Evolutionary conservation across 2,888 invertebrate species (phyloP), one percentile per base, ranked within the genome.

Genomic region (Ectobius pallidus): DNA sequence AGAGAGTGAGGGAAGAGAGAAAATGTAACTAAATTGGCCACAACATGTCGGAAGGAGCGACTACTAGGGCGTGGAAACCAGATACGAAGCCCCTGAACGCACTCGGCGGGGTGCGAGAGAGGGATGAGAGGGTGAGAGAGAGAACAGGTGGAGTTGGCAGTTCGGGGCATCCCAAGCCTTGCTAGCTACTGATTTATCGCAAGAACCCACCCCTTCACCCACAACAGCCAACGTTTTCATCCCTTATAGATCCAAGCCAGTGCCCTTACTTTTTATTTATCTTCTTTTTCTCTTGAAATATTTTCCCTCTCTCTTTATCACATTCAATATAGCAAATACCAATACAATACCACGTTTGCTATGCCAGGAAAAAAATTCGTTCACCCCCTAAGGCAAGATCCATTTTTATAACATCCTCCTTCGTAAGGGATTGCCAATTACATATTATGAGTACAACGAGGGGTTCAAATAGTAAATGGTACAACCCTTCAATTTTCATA

Each of bases 141-240:
- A 63, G 63, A 63, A 63, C 63, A 63, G 39, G 63, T 63, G 63
- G 39, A 39, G 39, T 18, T 39, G 63, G 63, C 63, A 63, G 34
- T 22, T n/a, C 52, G 22, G 52, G 52, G 52, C 39, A 39, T 39
- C 63, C 63, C 34, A 22, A 39, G 20, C 63, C 63, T 55, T 55
- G 55, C 27, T 55, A 55, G 55, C 55, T 25, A 20, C 55, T 39
- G 63, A 63, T 63, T 63, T 63, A 63, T 63, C n/a, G 63, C 63
- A 18, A 14, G 39, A 4, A 18, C 39, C 18, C 20, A n/a, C 52
- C 52, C 22, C 52, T 20, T 2, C 22, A 20, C 18, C 52, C 52
- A 18, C 22, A n/a, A n/a, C n/a, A 52, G 52, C 52, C 52, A 52
- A 52, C 52, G 22, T 52, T 52, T 20, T 52, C 52, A 52, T 52